Evolutionary conservation across 2,113 vertebrate species (phyloP).

Genomic region (Hepsetus odoe): DNA sequence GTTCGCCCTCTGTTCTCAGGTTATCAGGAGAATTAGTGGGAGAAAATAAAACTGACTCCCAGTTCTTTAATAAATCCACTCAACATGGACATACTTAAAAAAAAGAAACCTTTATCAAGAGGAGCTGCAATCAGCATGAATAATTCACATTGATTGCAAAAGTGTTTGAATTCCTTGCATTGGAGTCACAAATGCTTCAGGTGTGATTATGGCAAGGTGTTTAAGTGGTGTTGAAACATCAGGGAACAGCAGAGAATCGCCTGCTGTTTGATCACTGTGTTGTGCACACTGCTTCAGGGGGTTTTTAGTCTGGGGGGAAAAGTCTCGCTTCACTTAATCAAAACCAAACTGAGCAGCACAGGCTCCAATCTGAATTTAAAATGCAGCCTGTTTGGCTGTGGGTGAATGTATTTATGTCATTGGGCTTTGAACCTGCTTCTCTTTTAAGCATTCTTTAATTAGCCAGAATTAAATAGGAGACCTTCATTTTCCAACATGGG

Average conservation of each 20-base stretch:
- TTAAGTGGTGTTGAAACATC: conserved; percentile 41
- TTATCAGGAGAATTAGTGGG: not conserved
- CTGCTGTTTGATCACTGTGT: conserved; percentile 42
- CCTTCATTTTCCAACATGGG: not conserved
- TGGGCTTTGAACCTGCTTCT: conserved; percentile 27
- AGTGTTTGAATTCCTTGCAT: conserved; percentile 32
- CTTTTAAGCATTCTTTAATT: conserved; percentile 37
- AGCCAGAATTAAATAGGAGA: not conserved
- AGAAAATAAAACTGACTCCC: not conserved
- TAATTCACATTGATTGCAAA: conserved; percentile 40
- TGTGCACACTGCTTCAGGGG: conserved; percentile 33
- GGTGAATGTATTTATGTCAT: not conserved
- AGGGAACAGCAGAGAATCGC: conserved; percentile 30
- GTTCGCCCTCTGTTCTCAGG: no score
- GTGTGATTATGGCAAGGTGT: conserved; percentile 31
- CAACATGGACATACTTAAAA: not conserved
- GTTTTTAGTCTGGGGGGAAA: conserved; percentile 24
- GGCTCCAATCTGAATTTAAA: conserved; percentile 5
- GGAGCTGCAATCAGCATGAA: conserved; percentile 32
- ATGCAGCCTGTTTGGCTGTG: conserved; percentile 2
- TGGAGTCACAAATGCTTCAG: conserved; percentile 26
- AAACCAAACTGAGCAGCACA: conserved; percentile 13
- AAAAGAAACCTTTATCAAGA: not conserved
- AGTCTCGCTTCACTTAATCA: conserved; percentile 36
- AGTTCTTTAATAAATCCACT: not conserved